Percentiles rank a stretch among this genome's conserved stretches.
phyloP scores from a whole-genome alignment of 1,140 invertebrate genomes.

The Brachionus angularis region DNA sequence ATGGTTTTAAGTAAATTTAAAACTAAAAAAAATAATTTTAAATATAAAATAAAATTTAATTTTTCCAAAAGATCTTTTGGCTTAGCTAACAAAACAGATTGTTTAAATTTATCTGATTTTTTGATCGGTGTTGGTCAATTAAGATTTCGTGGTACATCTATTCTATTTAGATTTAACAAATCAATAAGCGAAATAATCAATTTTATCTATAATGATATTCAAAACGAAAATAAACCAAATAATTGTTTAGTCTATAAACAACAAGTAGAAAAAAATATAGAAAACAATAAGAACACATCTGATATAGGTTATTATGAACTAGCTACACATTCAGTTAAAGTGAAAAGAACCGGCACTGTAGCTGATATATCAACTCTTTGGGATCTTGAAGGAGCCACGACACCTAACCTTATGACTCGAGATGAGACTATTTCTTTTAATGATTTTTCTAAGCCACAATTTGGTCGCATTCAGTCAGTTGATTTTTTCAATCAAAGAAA shows the following conservation, averaged over 20 bases:
- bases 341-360: constrained; percentile 59
- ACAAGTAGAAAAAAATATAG: neutral
- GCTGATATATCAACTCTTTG: constrained; percentile 60
- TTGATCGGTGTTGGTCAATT: constrained; percentile 61
- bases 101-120: constrained; percentile 58
- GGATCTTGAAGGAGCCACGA: constrained; percentile 52
- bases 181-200: constrained; percentile 30
- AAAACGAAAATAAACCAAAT: neutral
- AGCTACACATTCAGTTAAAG: constrained; percentile 62
- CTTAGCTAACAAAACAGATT: constrained; percentile 48
- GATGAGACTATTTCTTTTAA: constrained; percentile 8
- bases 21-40: neutral
- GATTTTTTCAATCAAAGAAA: constrained; percentile 48
- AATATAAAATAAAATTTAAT: neutral
- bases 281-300: constrained; percentile 11
- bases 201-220: neutral
- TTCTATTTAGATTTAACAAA: constrained; percentile 56
- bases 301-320: constrained; percentile 57
- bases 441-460: constrained; percentile 9
- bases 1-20: constrained; percentile 25
- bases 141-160: constrained; percentile 63
- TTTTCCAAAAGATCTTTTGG: constrained; percentile 58
- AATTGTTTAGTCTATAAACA: neutral
- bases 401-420: constrained; percentile 14
- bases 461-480: constrained; percentile 3